Percentiles rank a stretch among this genome's conserved stretches.
Conservation (phyloP, 2,797 vertebrate species). For the Echiichthys vipera region DNA sequence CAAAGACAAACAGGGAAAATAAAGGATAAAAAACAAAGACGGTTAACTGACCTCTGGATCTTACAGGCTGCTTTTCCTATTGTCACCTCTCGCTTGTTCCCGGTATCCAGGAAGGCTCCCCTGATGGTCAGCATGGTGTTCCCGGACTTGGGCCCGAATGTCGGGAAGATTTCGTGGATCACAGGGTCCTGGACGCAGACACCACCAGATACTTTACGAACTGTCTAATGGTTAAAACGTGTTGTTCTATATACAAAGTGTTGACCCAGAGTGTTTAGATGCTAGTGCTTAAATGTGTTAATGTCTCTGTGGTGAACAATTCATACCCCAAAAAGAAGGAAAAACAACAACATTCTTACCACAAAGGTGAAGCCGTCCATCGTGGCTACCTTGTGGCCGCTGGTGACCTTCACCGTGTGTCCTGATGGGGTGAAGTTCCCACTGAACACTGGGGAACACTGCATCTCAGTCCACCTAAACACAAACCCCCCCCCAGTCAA, state of each 20-base stretch:
- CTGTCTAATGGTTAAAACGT: too few species aligned
- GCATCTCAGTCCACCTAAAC: slow-evolving; percentile 85
- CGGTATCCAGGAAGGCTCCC: slow-evolving; percentile 90
- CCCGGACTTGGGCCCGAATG: slow-evolving; percentile 93
- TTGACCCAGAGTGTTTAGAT: too few species aligned
- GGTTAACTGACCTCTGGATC: slow-evolving; percentile 79
- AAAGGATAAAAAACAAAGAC: background rate
- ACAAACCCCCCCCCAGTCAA: slow-evolving; percentile 77
- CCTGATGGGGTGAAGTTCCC: slow-evolving; percentile 84
- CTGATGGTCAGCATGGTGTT: slow-evolving; percentile 92
- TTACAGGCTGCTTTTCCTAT: slow-evolving; percentile 83
- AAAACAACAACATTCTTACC: slow-evolving; percentile 82
- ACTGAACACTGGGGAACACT: slow-evolving; percentile 73
- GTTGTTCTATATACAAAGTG: too few species aligned
- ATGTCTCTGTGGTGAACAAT: too few species aligned
- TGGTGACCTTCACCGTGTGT: slow-evolving; percentile 88
- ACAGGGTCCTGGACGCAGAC: slow-evolving; percentile 86
- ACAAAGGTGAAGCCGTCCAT: slow-evolving; percentile 91
- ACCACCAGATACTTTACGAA: background rate
- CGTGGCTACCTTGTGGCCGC: slow-evolving; percentile 81
- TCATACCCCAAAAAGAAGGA: background rate
- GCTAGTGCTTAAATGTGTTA: too few species aligned
- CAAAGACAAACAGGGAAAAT: background rate
- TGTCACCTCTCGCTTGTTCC: slow-evolving; percentile 88
- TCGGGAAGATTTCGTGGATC: slow-evolving; percentile 91